Evolutionary conservation across 23 tunicate species (phyloP).

Genomic region (Diplosoma virens): DNA sequence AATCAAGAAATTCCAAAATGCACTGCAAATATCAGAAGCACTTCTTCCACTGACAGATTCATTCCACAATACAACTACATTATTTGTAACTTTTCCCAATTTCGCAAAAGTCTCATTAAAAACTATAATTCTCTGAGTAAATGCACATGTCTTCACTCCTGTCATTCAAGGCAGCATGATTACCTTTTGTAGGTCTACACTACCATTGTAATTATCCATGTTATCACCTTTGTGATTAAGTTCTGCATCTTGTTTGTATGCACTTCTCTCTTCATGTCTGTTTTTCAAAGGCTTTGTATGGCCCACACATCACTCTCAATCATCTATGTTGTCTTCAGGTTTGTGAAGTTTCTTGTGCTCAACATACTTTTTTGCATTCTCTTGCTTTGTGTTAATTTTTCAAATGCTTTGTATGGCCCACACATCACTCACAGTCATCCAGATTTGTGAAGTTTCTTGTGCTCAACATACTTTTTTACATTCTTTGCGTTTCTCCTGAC

Average conservation of each 20-base stretch:
- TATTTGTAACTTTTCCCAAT: background rate
- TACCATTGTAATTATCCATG: background rate
- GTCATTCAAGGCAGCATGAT: slow-evolving; percentile 14
- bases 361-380: too few relatives aligned
- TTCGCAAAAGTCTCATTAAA: too few relatives aligned
- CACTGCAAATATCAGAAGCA: slow-evolving; percentile 11
- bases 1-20: background rate
- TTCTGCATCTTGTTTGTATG: slow-evolving; percentile 2
- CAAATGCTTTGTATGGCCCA: too few relatives aligned
- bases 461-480: background rate
- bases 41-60: slow-evolving; percentile 5
- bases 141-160: slow-evolving; percentile 19
- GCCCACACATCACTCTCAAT: background rate
- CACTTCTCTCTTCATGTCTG: background rate
- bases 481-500: slow-evolving; percentile 1
- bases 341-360: slow-evolving; percentile 16
- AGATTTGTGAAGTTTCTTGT: too few relatives aligned
- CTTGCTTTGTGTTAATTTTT: too few relatives aligned
- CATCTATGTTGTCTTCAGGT: background rate
- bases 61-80: slow-evolving; percentile 6
- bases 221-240: background rate
- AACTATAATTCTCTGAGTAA: background rate
- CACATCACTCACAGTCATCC: too few relatives aligned
- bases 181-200: background rate
- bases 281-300: background rate